Evolutionary conservation across 2,888 invertebrate genomes (phyloP).

Genomic region (Pinctada fucata): DNA sequence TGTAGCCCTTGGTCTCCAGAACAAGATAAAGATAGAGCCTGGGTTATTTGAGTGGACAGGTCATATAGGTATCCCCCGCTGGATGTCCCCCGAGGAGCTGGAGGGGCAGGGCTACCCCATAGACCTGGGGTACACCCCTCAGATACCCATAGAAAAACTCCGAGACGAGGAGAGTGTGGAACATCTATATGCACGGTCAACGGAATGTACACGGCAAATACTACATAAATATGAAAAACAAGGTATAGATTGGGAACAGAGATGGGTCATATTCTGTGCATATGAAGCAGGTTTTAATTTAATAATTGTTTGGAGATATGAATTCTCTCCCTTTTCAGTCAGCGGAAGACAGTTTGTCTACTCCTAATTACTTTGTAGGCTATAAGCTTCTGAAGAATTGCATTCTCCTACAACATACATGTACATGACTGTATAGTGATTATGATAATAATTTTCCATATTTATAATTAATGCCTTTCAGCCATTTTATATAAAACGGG

Average conservation of each 20-base stretch:
- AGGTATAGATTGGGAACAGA: constrained; percentile 58
- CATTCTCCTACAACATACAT: too few species aligned
- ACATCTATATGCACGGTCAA: constrained; percentile 83
- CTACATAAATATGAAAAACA: constrained; percentile 80
- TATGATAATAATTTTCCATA: too few species aligned
- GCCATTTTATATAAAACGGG: too few species aligned
- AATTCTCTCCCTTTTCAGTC: neutral
- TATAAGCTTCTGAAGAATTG: too few species aligned
- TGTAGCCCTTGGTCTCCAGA: constrained; percentile 42
- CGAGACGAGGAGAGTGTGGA: constrained; percentile 81
- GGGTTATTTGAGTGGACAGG: constrained; percentile 95
- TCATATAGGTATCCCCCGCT: constrained; percentile 67
- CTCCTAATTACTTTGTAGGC: too few species aligned
- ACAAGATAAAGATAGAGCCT: constrained; percentile 84
- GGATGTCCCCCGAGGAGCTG: constrained; percentile 82
- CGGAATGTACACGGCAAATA: constrained; percentile 81
- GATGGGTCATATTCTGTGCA: neutral
- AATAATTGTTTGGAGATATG: neutral
- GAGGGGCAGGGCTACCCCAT: constrained; percentile 86
- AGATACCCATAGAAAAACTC: constrained; percentile 72
- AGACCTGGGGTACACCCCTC: constrained; percentile 83
- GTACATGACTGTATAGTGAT: too few species aligned
- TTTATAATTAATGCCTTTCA: too few species aligned
- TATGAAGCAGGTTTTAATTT: neutral
- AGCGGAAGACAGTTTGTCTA: too few species aligned